Percentiles rank a stretch among this genome's conserved stretches.
phyloP scores from a whole-genome alignment of 2,797 vertebrate genomes.

The Gadopsis bispinosus region DNA sequence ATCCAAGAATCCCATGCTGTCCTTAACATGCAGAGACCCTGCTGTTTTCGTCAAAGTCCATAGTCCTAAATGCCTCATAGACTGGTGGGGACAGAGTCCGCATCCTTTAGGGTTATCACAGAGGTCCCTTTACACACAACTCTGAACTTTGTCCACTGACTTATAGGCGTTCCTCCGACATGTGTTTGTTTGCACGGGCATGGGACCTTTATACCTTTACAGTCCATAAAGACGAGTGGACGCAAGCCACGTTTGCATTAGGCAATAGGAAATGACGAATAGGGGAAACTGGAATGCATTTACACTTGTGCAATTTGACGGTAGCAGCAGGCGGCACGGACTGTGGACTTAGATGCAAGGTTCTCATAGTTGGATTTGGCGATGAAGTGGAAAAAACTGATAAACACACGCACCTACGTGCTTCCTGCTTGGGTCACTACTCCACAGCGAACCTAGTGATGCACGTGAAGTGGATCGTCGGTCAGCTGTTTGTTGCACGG shows the following conservation, averaged over 20 bases:
- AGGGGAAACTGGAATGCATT: constrained; percentile 4
- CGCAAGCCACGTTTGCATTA: background rate
- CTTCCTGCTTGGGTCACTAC: constrained; percentile 1
- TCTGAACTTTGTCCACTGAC: background rate
- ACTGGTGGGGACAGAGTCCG: constrained; percentile 18
- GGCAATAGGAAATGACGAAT: background rate
- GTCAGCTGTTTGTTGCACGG: constrained; percentile 41
- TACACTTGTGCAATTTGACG: constrained; percentile 53
- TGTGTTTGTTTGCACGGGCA: constrained; percentile 18
- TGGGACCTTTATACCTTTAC: background rate
- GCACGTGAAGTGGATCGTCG: constrained; percentile 45
- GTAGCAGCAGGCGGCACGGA: constrained; percentile 32
- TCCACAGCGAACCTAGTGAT: constrained; percentile 21
- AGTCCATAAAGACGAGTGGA: background rate
- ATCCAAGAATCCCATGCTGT: constrained; percentile 46
- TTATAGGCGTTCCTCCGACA: background rate
- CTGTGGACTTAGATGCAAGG: constrained; percentile 60
- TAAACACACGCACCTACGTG: constrained; percentile 49
- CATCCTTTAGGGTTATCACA: constrained; percentile 43
- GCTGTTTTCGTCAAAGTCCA: constrained; percentile 30
- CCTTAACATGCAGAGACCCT: constrained; percentile 20
- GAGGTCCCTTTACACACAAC: background rate
- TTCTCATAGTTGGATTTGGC: constrained; percentile 16
- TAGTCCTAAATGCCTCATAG: background rate
- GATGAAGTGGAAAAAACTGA: constrained; percentile 60